A percentile compares a stretch with the other conserved stretches of the same genome.
Evolutionary conservation across 2,888 invertebrate genomes (phyloP).

Genomic region (Nomada ferruginata): DNA sequence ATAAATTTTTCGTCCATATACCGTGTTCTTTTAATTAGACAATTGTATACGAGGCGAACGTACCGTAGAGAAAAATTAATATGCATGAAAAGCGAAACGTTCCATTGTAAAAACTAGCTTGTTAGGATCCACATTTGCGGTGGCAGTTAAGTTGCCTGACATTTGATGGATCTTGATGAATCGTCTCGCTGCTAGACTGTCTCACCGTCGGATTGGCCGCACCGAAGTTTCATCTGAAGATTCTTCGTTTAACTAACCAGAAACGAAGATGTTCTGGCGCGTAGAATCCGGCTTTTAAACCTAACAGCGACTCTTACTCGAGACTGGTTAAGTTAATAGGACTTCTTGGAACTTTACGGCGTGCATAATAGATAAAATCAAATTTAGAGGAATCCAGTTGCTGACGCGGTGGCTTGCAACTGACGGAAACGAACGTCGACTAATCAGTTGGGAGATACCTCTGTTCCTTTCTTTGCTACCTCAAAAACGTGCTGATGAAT

Average conservation of each 20-base stretch:
- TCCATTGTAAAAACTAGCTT: slow-evolving; percentile 2
- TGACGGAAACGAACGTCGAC: slow-evolving; percentile 17
- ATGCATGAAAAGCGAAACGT: slow-evolving; percentile 14
- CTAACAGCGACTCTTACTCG: slow-evolving; percentile 23
- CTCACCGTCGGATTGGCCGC: slow-evolving; percentile 29
- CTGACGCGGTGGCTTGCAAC: slow-evolving; percentile 1
- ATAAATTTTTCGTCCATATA: no score
- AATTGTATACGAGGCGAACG: no score
- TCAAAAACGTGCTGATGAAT: not conserved
- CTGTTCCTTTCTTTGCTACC: not conserved
- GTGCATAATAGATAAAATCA: slow-evolving; percentile 43
- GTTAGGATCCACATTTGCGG: slow-evolving; percentile 34
- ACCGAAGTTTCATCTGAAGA: slow-evolving; percentile 10
- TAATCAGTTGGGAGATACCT: not conserved
- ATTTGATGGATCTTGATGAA: slow-evolving; percentile 59
- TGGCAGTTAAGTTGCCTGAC: slow-evolving; percentile 35
- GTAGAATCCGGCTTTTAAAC: slow-evolving; percentile 33
- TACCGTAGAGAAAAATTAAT: not conserved
- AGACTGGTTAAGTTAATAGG: slow-evolving; percentile 36
- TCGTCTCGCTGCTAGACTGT: slow-evolving; percentile 9
- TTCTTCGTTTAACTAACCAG: slow-evolving; percentile 14
- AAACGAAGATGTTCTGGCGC: slow-evolving; percentile 18
- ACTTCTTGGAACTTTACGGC: slow-evolving; percentile 30
- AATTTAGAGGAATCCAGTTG: slow-evolving; percentile 30
- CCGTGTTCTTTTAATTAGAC: no score